These are phyloP conservation scores for Patella depressa DNA, from an alignment of 2,888 invertebrate species.

Conservation along the genomic window DNA sequence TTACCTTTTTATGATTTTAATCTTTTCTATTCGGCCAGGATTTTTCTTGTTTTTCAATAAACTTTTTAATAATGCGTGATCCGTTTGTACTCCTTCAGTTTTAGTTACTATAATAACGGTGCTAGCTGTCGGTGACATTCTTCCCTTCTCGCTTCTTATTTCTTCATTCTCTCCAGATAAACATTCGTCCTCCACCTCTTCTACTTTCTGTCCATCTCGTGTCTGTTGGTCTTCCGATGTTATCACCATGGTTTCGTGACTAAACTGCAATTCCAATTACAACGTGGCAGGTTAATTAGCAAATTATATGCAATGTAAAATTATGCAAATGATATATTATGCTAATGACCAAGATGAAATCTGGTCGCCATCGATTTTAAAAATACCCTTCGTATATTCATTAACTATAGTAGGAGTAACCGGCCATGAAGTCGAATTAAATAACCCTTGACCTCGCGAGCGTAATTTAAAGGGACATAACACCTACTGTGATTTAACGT, in stretches of 20 bases:
- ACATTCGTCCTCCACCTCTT: background rate
- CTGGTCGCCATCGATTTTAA: too few species aligned
- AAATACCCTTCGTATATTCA: too few species aligned
- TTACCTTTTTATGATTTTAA: conserved; percentile 46
- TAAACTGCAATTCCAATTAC: too few species aligned
- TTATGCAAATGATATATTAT: too few species aligned
- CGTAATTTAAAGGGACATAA: too few species aligned
- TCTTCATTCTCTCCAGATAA: background rate
- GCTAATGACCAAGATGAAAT: too few species aligned
- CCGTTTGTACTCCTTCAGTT: background rate
- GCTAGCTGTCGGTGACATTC: background rate
- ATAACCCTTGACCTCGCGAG: too few species aligned
- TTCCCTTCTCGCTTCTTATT: background rate
- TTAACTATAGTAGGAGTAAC: too few species aligned
- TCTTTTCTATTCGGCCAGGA: conserved; percentile 47
- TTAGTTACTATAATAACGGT: background rate
- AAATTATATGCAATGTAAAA: too few species aligned
- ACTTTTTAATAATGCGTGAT: conserved; percentile 25
- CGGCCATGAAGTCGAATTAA: too few species aligned
- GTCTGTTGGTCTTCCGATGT: background rate
- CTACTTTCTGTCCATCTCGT: background rate
- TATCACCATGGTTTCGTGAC: background rate
- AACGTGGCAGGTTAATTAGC: too few species aligned
- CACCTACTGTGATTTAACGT: too few species aligned
- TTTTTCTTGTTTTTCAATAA: conserved; percentile 21